These are phyloP conservation scores for Amblyopsis rosae DNA, from an alignment of 2,113 vertebrate genomes.

Conservation along the genomic window DNA sequence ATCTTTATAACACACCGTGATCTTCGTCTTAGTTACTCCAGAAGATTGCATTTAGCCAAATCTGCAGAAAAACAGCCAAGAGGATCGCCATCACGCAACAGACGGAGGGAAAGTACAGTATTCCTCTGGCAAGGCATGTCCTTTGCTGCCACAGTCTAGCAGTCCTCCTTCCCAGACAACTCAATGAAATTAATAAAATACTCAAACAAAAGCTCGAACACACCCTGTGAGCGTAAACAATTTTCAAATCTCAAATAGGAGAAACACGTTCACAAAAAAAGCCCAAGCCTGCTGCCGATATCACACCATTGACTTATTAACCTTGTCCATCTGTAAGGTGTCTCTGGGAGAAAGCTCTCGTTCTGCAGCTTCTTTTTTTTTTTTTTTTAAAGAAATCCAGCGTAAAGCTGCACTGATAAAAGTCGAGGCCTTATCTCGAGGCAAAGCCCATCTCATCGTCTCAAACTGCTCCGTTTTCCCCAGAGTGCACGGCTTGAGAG, in stretches of 20 bases:
- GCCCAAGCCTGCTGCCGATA: constrained; percentile 78
- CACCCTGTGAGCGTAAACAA: constrained; percentile 17
- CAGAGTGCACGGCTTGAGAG: constrained; percentile 33
- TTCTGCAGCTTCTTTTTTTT: background rate
- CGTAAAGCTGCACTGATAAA: no score
- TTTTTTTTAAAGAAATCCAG: constrained; percentile 65
- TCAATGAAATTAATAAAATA: constrained; percentile 22
- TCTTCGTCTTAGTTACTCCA: constrained; percentile 30
- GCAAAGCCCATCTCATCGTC: background rate
- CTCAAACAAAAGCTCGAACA: constrained; percentile 11
- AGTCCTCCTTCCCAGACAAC: constrained; percentile 18
- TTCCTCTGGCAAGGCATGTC: constrained; percentile 23
- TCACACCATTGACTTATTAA: constrained; percentile 58
- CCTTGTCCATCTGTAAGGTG: constrained; percentile 81
- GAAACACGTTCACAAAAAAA: constrained; percentile 82
- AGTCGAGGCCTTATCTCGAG: no score
- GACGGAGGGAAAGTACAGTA: background rate
- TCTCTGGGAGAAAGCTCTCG: constrained; percentile 70
- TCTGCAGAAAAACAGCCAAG: background rate
- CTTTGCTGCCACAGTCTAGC: background rate
- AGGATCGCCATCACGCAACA: background rate
- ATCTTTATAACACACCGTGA: constrained; percentile 29
- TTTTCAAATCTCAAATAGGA: constrained; percentile 69
- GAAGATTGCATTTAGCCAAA: background rate
- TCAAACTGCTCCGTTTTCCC: constrained; percentile 20